Evolutionary conservation across 2,888 invertebrate genomes (phyloP).

Genomic region (Proisotoma minuta): DNA sequence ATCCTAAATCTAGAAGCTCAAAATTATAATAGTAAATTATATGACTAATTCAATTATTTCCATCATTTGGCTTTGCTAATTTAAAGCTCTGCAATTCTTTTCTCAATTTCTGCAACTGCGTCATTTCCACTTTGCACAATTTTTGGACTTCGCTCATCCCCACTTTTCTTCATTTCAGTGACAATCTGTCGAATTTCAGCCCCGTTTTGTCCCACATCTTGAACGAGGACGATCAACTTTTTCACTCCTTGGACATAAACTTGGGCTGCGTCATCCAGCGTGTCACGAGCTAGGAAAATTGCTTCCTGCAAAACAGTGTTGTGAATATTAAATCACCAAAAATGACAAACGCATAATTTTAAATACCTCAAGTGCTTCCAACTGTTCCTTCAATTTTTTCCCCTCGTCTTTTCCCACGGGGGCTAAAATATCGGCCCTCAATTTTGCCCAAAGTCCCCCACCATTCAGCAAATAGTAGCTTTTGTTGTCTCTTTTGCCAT

Average conservation of each 20-base stretch:
- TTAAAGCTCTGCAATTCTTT: no score
- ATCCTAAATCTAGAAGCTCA: no score
- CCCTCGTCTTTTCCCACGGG: no score
- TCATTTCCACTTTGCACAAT: background rate
- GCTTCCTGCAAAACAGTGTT: background rate
- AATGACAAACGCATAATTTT: no score
- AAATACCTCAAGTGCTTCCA: background rate
- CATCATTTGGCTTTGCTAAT: no score
- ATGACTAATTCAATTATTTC: no score
- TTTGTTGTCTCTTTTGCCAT: slow-evolving; percentile 26
- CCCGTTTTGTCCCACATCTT: background rate
- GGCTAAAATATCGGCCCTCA: slow-evolving; percentile 6
- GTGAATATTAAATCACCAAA: background rate
- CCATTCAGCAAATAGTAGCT: slow-evolving; percentile 25
- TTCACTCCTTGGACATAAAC: background rate
- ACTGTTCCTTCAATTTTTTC: background rate
- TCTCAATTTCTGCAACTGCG: background rate
- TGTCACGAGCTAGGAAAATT: background rate
- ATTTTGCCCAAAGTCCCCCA: slow-evolving; percentile 14
- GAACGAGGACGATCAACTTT: background rate
- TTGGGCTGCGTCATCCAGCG: slow-evolving; percentile 4
- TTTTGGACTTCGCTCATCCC: background rate
- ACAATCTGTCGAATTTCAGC: background rate
- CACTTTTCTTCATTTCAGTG: background rate
- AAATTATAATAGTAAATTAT: no score